Conservation (phyloP, 2,888 invertebrate genomes). For the Volucella zonaria region DNA sequence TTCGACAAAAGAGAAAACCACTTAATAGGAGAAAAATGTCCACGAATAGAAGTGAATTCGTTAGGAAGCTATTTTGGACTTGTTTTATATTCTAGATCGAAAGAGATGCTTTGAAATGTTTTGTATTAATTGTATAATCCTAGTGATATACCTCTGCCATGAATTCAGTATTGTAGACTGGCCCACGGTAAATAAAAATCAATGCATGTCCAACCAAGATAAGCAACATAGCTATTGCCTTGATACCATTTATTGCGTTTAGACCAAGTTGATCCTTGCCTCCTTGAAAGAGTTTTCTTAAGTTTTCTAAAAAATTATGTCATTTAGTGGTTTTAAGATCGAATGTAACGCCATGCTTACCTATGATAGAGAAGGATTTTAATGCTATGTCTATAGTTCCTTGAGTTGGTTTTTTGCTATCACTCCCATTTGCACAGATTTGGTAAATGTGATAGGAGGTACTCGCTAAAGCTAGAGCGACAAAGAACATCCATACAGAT, state of each 20-base stretch:
- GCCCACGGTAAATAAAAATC: slow-evolving; percentile 87
- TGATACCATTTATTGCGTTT: slow-evolving; percentile 87
- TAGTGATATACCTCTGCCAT: slow-evolving; percentile 77
- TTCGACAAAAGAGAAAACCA: slow-evolving; percentile 87
- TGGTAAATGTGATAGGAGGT: slow-evolving; percentile 83
- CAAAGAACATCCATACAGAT: slow-evolving; percentile 83
- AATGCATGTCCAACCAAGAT: slow-evolving; percentile 87
- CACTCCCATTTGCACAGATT: slow-evolving; percentile 71
- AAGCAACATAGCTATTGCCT: slow-evolving; percentile 87
- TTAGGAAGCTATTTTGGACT: slow-evolving; percentile 85
- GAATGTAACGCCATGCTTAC: slow-evolving; percentile 69
- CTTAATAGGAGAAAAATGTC: slow-evolving; percentile 89
- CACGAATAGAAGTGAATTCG: slow-evolving; percentile 88
- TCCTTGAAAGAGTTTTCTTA: slow-evolving; percentile 78
- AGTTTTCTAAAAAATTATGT: slow-evolving; percentile 76
- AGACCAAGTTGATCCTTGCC: slow-evolving; percentile 85
- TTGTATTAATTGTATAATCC: slow-evolving; percentile 71
- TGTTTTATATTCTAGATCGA: slow-evolving; percentile 84
- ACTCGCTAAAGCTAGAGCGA: slow-evolving; percentile 82
- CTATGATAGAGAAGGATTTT: slow-evolving; percentile 79
- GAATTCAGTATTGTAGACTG: slow-evolving; percentile 86
- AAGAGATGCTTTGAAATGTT: slow-evolving; percentile 38
- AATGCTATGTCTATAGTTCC: slow-evolving; percentile 76
- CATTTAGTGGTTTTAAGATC: not conserved
- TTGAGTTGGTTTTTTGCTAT: slow-evolving; percentile 74